phyloP scores from a whole-genome alignment of 2,113 vertebrate species.

The Neotoma lepida region DNA sequence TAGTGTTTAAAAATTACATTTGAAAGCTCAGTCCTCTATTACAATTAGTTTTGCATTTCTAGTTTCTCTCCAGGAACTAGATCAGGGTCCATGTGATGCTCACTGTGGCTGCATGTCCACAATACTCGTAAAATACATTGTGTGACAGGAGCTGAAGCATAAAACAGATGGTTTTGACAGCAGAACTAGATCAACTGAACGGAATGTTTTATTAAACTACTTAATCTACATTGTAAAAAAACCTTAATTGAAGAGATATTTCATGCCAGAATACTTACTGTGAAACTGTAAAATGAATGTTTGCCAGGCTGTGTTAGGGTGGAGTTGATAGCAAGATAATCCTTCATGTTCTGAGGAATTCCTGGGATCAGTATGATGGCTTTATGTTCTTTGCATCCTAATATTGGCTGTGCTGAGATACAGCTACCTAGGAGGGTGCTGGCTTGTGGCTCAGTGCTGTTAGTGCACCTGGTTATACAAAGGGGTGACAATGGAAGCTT shows the following conservation, averaged over 20 bases:
- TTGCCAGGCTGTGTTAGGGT: not conserved
- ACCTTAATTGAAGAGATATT: constrained; percentile 38
- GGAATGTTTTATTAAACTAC: constrained; percentile 7
- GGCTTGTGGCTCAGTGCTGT: not conserved
- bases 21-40: not conserved
- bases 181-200: not conserved
- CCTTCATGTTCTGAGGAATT: not conserved
- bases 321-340: constrained; percentile 7
- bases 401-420: not conserved
- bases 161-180: not conserved
- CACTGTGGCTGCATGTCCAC: not conserved
- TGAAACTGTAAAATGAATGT: constrained; percentile 15
- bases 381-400: not conserved
- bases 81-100: not conserved
- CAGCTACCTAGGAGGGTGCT: not conserved
- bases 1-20: not conserved
- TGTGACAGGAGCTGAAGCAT: not conserved
- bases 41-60: not conserved
- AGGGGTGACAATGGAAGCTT: not conserved
- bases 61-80: not conserved
- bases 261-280: constrained; percentile 1
- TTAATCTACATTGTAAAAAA: not conserved
- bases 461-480: not conserved
- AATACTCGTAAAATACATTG: not conserved
- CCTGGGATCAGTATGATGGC: not conserved